Evolutionary conservation across 1,140 invertebrate genomes (phyloP).

Genomic region (Trichonephila inaurata): DNA sequence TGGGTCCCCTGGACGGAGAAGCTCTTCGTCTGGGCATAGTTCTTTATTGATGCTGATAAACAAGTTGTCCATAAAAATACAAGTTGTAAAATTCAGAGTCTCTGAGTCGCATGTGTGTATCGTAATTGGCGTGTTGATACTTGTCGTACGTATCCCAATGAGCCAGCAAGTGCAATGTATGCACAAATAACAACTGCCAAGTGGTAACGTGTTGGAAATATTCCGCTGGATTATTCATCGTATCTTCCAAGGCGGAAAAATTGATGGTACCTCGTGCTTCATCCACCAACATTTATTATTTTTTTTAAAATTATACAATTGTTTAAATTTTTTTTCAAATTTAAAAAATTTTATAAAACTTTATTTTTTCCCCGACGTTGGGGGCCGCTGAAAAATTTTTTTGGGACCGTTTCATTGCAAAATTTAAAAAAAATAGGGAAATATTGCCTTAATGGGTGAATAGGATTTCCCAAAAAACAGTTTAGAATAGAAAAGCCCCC

Average conservation of each 20-base stretch:
- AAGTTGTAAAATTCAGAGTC: too few relatives aligned
- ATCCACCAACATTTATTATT: constrained; percentile 42
- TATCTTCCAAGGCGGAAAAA: not conserved
- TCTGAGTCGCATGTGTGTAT: too few relatives aligned
- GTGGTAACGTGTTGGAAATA: constrained; percentile 8
- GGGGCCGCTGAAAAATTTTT: constrained; percentile 12
- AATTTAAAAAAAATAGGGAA: constrained; percentile 30
- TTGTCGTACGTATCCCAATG: too few relatives aligned
- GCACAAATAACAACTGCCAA: too few relatives aligned
- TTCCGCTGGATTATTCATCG: not conserved
- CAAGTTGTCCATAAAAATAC: too few relatives aligned
- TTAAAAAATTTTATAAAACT: not conserved
- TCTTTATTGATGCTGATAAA: too few relatives aligned
- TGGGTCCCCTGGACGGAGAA: too few relatives aligned
- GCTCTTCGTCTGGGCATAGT: too few relatives aligned
- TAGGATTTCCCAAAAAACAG: constrained; percentile 31
- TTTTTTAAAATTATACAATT: not conserved
- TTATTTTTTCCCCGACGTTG: not conserved
- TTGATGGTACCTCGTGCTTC: constrained; percentile 53
- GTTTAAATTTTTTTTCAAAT: not conserved
- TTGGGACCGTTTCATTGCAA: constrained; percentile 24
- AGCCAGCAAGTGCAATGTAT: too few relatives aligned
- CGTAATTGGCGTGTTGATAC: too few relatives aligned
- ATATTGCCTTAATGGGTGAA: not conserved
- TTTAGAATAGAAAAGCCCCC: not conserved